Evolutionary conservation across 2,113 vertebrate species (phyloP).

Genomic region (Coryphaenoides rupestris): DNA sequence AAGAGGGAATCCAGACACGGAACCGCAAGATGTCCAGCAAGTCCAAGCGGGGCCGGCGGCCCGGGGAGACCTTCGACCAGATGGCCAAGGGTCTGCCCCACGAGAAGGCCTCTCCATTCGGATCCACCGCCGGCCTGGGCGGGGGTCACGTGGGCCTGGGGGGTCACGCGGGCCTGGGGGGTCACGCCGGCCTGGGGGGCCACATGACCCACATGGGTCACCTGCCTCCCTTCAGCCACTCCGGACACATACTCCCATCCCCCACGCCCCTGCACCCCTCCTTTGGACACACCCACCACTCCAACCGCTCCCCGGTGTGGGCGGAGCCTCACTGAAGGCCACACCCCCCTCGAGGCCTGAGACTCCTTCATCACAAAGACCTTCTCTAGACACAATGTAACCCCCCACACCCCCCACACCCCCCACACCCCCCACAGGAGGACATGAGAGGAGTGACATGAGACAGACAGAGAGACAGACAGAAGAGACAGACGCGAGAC

Average conservation of each 20-base stretch:
- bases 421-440: too few relatives aligned
- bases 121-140: slow-evolving; percentile 80
- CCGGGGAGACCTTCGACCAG: slow-evolving; percentile 89
- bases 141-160: too few relatives aligned
- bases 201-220: slow-evolving; percentile 97
- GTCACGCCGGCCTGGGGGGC: too few relatives aligned
- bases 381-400: slow-evolving; percentile 23
- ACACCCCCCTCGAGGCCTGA: slow-evolving; percentile 1
- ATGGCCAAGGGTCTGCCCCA: slow-evolving; percentile 97
- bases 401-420: not conserved
- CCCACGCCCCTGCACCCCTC: slow-evolving; percentile 96
- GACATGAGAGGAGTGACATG: too few relatives aligned
- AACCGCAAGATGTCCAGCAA: slow-evolving; percentile 99
- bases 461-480: slow-evolving; percentile 31
- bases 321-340: slow-evolving; percentile 77
- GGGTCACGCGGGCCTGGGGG: too few relatives aligned
- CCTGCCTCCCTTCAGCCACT: slow-evolving; percentile 92
- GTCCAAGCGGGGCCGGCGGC: slow-evolving; percentile 94
- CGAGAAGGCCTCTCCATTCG: slow-evolving; percentile 89
- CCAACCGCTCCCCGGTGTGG: slow-evolving; percentile 94
- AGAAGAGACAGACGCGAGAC: slow-evolving; percentile 23
- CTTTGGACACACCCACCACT: slow-evolving; percentile 86
- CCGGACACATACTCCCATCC: slow-evolving; percentile 96
- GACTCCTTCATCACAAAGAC: not conserved
- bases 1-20: slow-evolving; percentile 98